A percentile compares a stretch with the other conserved stretches of the same genome.
Evolutionary conservation across 2,113 vertebrate genomes (phyloP).

Genomic region (Cavia aperea): DNA sequence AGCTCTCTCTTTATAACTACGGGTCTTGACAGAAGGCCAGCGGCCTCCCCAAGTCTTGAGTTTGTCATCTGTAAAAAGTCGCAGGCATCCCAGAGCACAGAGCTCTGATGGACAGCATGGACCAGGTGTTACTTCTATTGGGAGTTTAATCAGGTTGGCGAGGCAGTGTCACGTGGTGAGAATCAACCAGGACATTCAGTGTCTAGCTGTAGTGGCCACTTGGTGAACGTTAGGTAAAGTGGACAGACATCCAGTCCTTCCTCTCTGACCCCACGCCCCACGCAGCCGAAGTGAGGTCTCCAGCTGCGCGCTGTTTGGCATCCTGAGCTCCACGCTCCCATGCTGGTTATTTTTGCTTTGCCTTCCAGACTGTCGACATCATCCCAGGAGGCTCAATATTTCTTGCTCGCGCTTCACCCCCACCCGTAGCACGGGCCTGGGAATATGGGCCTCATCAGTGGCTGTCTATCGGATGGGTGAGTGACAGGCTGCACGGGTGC

Average conservation of each 20-base stretch:
- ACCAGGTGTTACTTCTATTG: neutral
- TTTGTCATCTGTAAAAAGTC: neutral
- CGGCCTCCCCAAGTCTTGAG: neutral
- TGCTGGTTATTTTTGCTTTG: neutral
- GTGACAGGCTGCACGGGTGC: neutral
- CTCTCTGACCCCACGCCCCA: neutral
- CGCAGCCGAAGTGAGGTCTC: neutral
- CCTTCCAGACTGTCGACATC: neutral
- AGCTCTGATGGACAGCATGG: neutral
- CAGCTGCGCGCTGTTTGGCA: accelerated
- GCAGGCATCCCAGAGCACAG: accelerated
- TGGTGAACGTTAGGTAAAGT: accelerated
- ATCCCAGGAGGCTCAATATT: neutral
- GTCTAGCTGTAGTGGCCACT: accelerated
- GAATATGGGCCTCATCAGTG: neutral
- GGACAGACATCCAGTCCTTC: neutral
- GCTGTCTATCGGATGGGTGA: accelerated
- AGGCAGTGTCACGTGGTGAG: accelerated
- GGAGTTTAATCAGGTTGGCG: neutral
- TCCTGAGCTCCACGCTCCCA: neutral
- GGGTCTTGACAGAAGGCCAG: neutral
- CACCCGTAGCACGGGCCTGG: neutral
- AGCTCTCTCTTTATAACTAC: neutral
- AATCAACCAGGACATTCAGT: neutral
- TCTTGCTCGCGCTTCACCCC: neutral